phyloP scores from a whole-genome alignment of 2,888 invertebrate genomes.

The Meandrusa payeni region DNA sequence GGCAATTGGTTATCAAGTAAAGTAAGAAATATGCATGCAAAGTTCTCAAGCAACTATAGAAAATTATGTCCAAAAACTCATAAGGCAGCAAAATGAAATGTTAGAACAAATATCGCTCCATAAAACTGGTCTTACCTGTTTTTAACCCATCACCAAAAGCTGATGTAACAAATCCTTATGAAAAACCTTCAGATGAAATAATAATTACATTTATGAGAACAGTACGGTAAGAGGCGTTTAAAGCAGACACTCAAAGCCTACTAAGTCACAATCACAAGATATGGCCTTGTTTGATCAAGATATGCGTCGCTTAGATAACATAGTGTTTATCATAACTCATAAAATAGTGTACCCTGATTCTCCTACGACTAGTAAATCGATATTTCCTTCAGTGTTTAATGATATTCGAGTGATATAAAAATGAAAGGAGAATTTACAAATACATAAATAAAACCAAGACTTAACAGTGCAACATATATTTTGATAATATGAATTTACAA shows the following conservation, averaged over 20 bases:
- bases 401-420: too few species aligned
- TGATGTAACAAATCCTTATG: slow-evolving; percentile 48
- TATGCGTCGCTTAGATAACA: slow-evolving; percentile 40
- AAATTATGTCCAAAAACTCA: slow-evolving; percentile 40
- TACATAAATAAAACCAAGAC: slow-evolving; percentile 72
- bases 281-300: slow-evolving; percentile 52
- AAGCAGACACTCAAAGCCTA: slow-evolving; percentile 29
- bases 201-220: slow-evolving; percentile 34
- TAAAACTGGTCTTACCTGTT: slow-evolving; percentile 58
- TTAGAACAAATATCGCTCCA: slow-evolving; percentile 47
- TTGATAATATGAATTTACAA: slow-evolving; percentile 72
- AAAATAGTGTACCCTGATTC: slow-evolving; percentile 36
- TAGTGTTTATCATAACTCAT: slow-evolving; percentile 32
- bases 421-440: slow-evolving; percentile 15
- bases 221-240: slow-evolving; percentile 31
- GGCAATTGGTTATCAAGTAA: background rate
- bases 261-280: slow-evolving; percentile 38
- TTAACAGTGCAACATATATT: slow-evolving; percentile 77
- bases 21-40: slow-evolving; percentile 30
- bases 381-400: slow-evolving; percentile 1
- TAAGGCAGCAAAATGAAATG: slow-evolving; percentile 55
- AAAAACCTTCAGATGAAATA: slow-evolving; percentile 35
- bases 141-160: slow-evolving; percentile 68
- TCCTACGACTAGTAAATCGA: slow-evolving; percentile 26
- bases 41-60: slow-evolving; percentile 32